These are phyloP conservation scores for Drosophila mimetica DNA, from an alignment of 2,888 invertebrate species.

Conservation along the genomic window DNA sequence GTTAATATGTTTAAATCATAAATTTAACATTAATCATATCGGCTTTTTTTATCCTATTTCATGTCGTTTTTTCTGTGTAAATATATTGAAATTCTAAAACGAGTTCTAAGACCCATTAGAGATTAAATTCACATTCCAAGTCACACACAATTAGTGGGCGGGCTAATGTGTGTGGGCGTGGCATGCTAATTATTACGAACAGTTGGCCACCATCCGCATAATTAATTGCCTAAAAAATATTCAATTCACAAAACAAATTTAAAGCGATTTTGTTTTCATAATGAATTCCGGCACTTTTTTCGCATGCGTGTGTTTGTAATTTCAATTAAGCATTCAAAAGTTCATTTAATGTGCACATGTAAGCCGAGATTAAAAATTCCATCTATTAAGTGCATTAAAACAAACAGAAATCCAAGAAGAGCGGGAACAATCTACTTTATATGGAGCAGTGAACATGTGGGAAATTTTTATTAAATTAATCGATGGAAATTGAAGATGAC, in stretches of 20 bases:
- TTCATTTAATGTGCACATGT: slow-evolving; percentile 30
- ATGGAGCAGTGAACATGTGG: slow-evolving; percentile 5
- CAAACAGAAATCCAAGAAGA: not conserved
- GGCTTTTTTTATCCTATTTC: too few relatives aligned
- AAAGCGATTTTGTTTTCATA: slow-evolving; percentile 1
- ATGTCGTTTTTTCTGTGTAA: too few relatives aligned
- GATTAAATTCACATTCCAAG: slow-evolving; percentile 8
- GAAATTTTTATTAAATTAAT: slow-evolving; percentile 46
- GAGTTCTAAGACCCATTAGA: not conserved
- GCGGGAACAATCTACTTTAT: not conserved
- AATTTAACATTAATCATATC: too few relatives aligned
- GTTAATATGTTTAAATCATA: too few relatives aligned
- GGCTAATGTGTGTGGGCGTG: slow-evolving; percentile 4
- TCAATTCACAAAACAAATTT: slow-evolving; percentile 17
- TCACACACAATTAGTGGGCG: not conserved
- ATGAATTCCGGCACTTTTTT: slow-evolving; percentile 14
- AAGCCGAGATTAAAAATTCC: slow-evolving; percentile 59
- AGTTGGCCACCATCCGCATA: slow-evolving; percentile 45
- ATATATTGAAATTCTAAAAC: too few relatives aligned
- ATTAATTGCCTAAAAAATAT: slow-evolving; percentile 55
- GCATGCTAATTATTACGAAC: slow-evolving; percentile 35
- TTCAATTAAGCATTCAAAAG: slow-evolving; percentile 23
- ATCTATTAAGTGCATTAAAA: slow-evolving; percentile 38
- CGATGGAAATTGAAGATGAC: slow-evolving; percentile 42
- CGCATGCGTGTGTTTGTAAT: slow-evolving; percentile 17